Percentiles rank a stretch among this genome's conserved stretches.
Evolutionary conservation across 2,888 invertebrate genomes (phyloP).

Genomic region (Rosalia funebris): DNA sequence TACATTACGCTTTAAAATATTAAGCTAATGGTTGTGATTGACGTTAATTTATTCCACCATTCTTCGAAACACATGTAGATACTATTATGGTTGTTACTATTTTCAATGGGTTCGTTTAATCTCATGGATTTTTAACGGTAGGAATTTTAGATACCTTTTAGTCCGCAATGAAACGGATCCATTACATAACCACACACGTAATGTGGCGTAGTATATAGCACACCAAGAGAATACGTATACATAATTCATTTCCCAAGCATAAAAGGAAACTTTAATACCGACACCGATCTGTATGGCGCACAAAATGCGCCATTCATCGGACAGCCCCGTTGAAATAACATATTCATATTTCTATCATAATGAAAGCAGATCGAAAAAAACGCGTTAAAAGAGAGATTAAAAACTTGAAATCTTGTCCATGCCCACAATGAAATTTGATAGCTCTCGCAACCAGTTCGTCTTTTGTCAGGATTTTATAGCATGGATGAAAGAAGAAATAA

Average conservation of each 20-base stretch:
- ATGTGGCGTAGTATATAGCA: too few relatives aligned
- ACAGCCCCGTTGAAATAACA: slow-evolving; percentile 7
- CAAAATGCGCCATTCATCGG: not conserved
- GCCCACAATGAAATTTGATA: slow-evolving; percentile 24
- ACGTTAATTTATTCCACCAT: too few relatives aligned
- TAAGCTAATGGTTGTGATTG: too few relatives aligned
- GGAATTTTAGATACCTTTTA: too few relatives aligned
- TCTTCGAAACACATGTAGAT: too few relatives aligned
- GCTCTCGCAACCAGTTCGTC: slow-evolving; percentile 13
- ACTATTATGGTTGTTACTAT: too few relatives aligned
- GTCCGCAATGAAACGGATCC: too few relatives aligned
- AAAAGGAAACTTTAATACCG: not conserved
- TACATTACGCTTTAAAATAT: too few relatives aligned
- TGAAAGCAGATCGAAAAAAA: slow-evolving; percentile 7
- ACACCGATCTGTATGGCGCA: not conserved
- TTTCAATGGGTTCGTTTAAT: too few relatives aligned
- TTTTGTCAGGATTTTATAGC: slow-evolving; percentile 20
- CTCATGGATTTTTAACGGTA: too few relatives aligned
- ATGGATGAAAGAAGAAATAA: slow-evolving; percentile 11
- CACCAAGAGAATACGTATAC: not conserved
- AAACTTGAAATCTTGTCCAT: slow-evolving; percentile 17
- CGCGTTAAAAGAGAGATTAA: slow-evolving; percentile 12
- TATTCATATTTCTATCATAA: slow-evolving; percentile 3
- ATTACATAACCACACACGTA: too few relatives aligned
- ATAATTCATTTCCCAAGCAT: slow-evolving; percentile 1